Base-by-base conservation (phyloP, 1,140 invertebrate genomes). In the Plutomurus gul region DNA sequence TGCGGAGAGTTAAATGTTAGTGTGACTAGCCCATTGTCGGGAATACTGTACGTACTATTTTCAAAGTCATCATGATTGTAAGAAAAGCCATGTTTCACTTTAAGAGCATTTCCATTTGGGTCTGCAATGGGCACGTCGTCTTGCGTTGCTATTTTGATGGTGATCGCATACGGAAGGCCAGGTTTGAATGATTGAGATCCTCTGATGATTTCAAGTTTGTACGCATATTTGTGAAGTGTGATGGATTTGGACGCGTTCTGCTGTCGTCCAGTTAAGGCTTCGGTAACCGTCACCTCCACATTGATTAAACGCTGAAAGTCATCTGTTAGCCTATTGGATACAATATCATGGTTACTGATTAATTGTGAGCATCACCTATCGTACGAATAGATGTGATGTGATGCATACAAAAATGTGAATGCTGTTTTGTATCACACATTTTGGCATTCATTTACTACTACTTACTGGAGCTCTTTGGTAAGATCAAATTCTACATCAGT, bases 101-200 rank as follows among this genome's bases (percentile, higher is more conserved):
- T 88, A 0, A 93, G 88, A 3, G 91, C 88, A 40, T 92, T 91
- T 47, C 82, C 80, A 71, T 87, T 89, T 5, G 85, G 84, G 10
- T 91, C 90, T 73, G 90, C 88, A 1, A 95, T 87, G 5, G 92
- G 92, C 22, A 89, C 89, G 47, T 92, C 92, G 87, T 95, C 93
- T 83, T 94, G 93, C 84, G 92, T 91, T 0, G 90, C 86, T 0
- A 94, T 86, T 88, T 93, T 93, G 7, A 93, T 86, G 92, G 83
- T 25, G 74, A 84, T 92, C 47, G 89, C 92, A 85, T 96, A 96
- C 76, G 92, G 91, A 49, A 98, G 88, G 7, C 92, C 93, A 3
- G 95, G 94, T 85, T 96, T 96, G 86, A 95, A 98, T 82, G 92
- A 92, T 75, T 93, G 91, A 4, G 95, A 90, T 1, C 93, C 93